These are phyloP conservation scores for Rhamnusium bicolor DNA, from an alignment of 2,888 invertebrate species.

Conservation along the genomic window DNA sequence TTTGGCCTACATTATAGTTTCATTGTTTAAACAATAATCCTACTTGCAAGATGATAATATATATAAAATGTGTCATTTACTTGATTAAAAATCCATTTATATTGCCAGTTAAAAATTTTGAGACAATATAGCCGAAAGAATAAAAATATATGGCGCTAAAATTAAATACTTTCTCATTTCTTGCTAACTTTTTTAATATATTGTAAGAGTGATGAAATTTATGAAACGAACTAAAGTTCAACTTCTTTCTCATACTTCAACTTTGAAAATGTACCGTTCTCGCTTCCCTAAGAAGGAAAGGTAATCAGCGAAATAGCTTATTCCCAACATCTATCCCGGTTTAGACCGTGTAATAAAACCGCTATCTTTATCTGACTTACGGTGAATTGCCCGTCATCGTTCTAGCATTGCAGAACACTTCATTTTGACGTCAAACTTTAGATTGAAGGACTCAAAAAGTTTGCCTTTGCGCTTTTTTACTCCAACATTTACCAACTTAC, in stretches of 20 bases:
- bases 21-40: no score
- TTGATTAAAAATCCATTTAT: no score
- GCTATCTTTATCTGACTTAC: slow-evolving; percentile 48
- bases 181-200: slow-evolving; percentile 62
- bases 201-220: slow-evolving; percentile 62
- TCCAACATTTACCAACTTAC: slow-evolving; percentile 50
- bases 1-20: no score
- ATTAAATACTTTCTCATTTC: slow-evolving; percentile 63
- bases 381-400: slow-evolving; percentile 65
- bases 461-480: slow-evolving; percentile 60
- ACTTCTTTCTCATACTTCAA: slow-evolving; percentile 51
- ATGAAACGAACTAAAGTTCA: slow-evolving; percentile 56
- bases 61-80: no score
- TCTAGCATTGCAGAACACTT: slow-evolving; percentile 64
- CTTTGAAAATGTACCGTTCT: slow-evolving; percentile 51
- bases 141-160: slow-evolving; percentile 56
- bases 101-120: slow-evolving; percentile 27
- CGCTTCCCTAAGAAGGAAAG: slow-evolving; percentile 59
- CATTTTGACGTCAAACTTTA: slow-evolving; percentile 65
- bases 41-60: no score
- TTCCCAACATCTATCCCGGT: slow-evolving; percentile 50
- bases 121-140: background rate
- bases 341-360: slow-evolving; percentile 29
- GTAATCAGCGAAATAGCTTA: slow-evolving; percentile 63
- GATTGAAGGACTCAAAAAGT: slow-evolving; percentile 61